phyloP scores from a whole-genome alignment of 37 sponge, comb jelly and placozoan genomes.

The Beroe ovata region DNA sequence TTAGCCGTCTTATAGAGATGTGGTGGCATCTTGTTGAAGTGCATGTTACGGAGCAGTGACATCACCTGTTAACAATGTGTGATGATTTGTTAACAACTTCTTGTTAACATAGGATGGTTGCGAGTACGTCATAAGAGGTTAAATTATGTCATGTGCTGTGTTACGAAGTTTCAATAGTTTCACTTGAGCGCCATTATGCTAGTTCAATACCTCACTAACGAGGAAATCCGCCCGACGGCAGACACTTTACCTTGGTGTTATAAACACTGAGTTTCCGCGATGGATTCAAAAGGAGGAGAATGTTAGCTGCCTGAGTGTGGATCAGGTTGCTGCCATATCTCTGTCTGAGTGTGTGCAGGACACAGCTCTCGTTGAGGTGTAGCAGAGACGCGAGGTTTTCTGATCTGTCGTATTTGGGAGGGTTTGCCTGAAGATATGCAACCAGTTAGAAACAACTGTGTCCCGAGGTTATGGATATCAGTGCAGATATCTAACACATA shows the following conservation, averaged over 20 bases:
- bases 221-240: too few relatives aligned
- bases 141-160: too few relatives aligned
- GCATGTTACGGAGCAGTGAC: constrained; percentile 61
- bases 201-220: too few relatives aligned
- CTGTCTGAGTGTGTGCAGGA: constrained; percentile 91
- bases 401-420: constrained; percentile 76
- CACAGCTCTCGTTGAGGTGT: constrained; percentile 92
- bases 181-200: too few relatives aligned
- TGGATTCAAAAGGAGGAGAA: constrained; percentile 94
- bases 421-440: constrained; percentile 80
- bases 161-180: too few relatives aligned
- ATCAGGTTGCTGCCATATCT: constrained; percentile 88
- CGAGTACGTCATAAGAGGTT: too few relatives aligned
- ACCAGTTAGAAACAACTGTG: too few relatives aligned
- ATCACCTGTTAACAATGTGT: constrained; percentile 47
- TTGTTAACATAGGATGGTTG: too few relatives aligned
- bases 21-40: constrained; percentile 67
- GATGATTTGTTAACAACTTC: too few relatives aligned
- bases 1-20: constrained; percentile 93
- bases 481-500: too few relatives aligned
- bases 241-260: constrained; percentile 61
- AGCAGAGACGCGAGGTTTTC: constrained; percentile 90
- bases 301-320: constrained; percentile 94
- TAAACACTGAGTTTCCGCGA: constrained; percentile 74
- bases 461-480: too few relatives aligned